These are phyloP conservation scores for Sisyra nigra DNA, from an alignment of 2,888 invertebrate species.

Conservation along the genomic window DNA sequence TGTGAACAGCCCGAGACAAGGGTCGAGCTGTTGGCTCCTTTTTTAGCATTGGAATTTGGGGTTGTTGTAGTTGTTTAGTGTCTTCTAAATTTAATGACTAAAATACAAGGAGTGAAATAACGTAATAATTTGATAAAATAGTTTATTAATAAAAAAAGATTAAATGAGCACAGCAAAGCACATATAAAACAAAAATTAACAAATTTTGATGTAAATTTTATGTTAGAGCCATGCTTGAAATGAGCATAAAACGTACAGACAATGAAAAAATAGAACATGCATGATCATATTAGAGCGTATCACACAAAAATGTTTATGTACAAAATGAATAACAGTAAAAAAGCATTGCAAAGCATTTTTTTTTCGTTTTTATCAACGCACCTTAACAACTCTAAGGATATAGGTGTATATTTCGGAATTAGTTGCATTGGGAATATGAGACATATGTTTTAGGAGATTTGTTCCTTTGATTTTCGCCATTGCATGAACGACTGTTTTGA, in stretches of 20 bases:
- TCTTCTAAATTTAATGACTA: slow-evolving; percentile 33
- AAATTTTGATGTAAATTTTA: too few relatives aligned
- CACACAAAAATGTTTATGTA: not conserved
- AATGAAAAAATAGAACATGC: not conserved
- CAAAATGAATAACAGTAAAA: slow-evolving; percentile 3
- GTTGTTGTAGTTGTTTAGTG: slow-evolving; percentile 19
- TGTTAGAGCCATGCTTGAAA: too few relatives aligned
- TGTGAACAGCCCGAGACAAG: slow-evolving; percentile 66
- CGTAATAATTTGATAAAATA: too few relatives aligned
- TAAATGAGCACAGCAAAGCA: not conserved
- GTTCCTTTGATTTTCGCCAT: slow-evolving; percentile 79
- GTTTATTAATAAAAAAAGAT: not conserved
- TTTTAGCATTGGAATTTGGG: slow-evolving; percentile 20
- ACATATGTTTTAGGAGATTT: slow-evolving; percentile 61
- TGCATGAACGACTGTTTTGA: slow-evolving; percentile 86
- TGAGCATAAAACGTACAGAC: too few relatives aligned
- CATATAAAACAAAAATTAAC: not conserved
- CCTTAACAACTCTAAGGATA: slow-evolving; percentile 65
- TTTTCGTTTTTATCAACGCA: slow-evolving; percentile 20
- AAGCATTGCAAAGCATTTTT: not conserved
- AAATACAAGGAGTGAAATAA: slow-evolving; percentile 10
- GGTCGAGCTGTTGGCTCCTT: slow-evolving; percentile 23
- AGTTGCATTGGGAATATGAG: slow-evolving; percentile 57
- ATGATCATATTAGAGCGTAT: too few relatives aligned
- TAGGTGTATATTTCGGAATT: slow-evolving; percentile 80